These are phyloP conservation scores for Drosophila algonquin DNA, from an alignment of 2,888 invertebrate species.

Conservation along the genomic window DNA sequence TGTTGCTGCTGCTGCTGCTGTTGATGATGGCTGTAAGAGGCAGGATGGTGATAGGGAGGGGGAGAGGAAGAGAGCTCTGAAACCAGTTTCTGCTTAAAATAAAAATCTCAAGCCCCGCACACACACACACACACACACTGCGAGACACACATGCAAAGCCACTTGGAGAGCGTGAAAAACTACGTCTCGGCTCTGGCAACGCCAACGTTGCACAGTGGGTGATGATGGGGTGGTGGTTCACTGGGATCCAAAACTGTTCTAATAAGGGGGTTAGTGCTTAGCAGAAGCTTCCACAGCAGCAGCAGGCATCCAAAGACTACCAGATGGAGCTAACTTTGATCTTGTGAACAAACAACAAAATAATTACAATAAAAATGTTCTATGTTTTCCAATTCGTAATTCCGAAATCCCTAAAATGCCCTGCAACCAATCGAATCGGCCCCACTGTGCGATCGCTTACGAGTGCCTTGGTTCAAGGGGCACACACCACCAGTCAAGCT, in stretches of 20 bases:
- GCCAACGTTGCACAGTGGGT: not conserved
- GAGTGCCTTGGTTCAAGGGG: conserved; percentile 38
- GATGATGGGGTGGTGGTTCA: not conserved
- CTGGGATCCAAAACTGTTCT: not conserved
- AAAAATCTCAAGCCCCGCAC: conserved; percentile 50
- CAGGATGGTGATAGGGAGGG: not conserved
- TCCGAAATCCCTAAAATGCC: not conserved
- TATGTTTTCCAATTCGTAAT: no score
- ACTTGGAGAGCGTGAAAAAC: conserved; percentile 74
- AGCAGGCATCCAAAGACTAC: not conserved
- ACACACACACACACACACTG: conserved; percentile 43
- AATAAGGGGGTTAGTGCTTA: not conserved
- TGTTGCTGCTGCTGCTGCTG: conserved; percentile 14
- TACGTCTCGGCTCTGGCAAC: conserved; percentile 58
- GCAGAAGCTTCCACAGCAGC: no score
- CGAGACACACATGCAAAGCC: conserved; percentile 23
- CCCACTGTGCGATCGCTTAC: conserved; percentile 26
- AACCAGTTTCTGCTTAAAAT: conserved; percentile 78
- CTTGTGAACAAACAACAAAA: no score
- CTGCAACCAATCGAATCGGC: not conserved
- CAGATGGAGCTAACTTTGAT: no score
- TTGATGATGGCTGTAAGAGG: conserved; percentile 6
- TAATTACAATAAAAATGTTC: no score
- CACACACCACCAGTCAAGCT: conserved; percentile 25
- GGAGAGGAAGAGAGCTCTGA: conserved; percentile 16